Evolutionary conservation across 2,888 invertebrate species (phyloP).

Genomic region (Clistopyga incitator): DNA sequence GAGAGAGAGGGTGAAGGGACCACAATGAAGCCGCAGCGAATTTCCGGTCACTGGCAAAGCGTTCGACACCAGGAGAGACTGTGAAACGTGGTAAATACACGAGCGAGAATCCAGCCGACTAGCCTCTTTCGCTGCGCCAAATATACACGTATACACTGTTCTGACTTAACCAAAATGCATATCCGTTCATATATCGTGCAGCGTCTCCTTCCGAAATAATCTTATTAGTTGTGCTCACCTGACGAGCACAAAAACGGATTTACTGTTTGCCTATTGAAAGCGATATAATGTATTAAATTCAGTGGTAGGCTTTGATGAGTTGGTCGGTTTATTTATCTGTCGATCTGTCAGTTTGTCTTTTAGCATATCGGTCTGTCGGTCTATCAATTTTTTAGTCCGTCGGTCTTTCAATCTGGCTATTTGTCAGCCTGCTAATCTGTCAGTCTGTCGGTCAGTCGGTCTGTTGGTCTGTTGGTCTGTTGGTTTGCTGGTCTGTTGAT

Average conservation of each 20-base stretch:
- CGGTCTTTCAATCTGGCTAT: too few species aligned
- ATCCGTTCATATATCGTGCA: too few species aligned
- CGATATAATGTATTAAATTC: neutral
- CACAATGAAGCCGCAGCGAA: conserved; percentile 64
- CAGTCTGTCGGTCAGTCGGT: too few species aligned
- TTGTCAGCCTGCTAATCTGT: too few species aligned
- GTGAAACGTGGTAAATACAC: conserved; percentile 58
- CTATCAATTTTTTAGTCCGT: too few species aligned
- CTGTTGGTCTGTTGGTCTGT: too few species aligned
- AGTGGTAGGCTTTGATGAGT: too few species aligned
- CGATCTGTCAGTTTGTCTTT: too few species aligned
- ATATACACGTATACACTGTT: conserved; percentile 1
- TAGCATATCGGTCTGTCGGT: too few species aligned
- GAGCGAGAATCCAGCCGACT: neutral
- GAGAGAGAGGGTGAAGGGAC: conserved; percentile 29
- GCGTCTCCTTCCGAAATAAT: neutral
- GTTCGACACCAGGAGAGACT: conserved; percentile 56
- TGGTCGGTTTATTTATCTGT: too few species aligned
- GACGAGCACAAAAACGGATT: neutral
- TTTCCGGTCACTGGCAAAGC: conserved; percentile 56
- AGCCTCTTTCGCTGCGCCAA: neutral
- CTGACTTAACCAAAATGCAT: conserved; percentile 1
- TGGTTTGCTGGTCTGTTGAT: too few species aligned
- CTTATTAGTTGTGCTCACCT: neutral
- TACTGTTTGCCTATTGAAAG: neutral